Percentiles rank a stretch among this genome's conserved stretches.
Conservation (phyloP, 2,888 invertebrate species). For the Drosophila cognata region DNA sequence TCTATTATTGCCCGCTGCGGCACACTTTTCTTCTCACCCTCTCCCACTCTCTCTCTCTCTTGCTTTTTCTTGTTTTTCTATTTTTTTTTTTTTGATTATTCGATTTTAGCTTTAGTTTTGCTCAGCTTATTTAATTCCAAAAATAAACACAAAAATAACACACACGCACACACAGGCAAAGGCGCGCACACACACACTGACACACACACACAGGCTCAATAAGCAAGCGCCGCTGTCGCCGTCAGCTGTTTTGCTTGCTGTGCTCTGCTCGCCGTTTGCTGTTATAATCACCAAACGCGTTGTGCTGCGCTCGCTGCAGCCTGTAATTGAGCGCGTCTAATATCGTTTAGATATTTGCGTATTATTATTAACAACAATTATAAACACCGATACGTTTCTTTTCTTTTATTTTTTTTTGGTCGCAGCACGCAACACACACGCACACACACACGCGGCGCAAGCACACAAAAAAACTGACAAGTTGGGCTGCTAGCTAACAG, state of each 20-base stretch:
- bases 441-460: conserved; percentile 59
- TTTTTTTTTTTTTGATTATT: conserved; percentile 31
- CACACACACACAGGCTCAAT: conserved; percentile 24
- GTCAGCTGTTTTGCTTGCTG: conserved; percentile 57
- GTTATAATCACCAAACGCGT: conserved; percentile 17
- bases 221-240: conserved; percentile 33
- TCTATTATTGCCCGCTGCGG: conserved; percentile 78
- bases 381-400: conserved; percentile 24
- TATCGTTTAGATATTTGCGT: conserved; percentile 14
- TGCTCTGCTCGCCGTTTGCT: conserved; percentile 32
- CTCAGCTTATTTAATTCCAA: conserved; percentile 72
- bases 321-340: background rate
- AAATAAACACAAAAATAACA: conserved; percentile 79
- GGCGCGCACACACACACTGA: conserved; percentile 27
- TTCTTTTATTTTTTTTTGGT: conserved; percentile 17
- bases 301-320: conserved; percentile 36
- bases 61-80: conserved; percentile 19
- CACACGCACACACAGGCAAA: conserved; percentile 41
- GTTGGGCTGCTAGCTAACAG: conserved; percentile 58
- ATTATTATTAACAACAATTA: conserved; percentile 38
- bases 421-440: conserved; percentile 56
- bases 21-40: conserved; percentile 44
- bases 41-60: background rate
- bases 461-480: conserved; percentile 67
- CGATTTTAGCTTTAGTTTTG: conserved; percentile 57